phyloP scores from a whole-genome alignment of 2,113 vertebrate genomes.

The Cyrtonyx montezumae region DNA sequence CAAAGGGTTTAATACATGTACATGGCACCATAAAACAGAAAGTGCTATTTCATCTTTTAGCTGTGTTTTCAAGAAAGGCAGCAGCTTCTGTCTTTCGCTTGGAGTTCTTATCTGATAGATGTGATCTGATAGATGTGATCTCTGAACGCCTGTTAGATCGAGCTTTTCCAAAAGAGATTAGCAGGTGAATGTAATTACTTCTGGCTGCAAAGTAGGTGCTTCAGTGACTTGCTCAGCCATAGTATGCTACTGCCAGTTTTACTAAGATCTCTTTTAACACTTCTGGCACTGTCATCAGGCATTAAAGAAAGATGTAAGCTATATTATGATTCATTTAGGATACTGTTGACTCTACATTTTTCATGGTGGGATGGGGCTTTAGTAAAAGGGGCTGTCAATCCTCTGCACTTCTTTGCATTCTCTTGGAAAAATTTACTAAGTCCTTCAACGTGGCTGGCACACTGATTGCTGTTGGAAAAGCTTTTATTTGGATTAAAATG shows the following conservation, averaged over 20 bases:
- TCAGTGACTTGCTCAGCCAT: not conserved
- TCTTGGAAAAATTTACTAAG: not conserved
- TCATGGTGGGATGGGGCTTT: not conserved
- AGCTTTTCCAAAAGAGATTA: slow-evolving; percentile 44
- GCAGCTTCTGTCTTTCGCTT: not conserved
- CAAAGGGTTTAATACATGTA: not conserved
- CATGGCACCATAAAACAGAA: rapidly evolving
- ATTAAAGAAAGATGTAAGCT: slow-evolving; percentile 35
- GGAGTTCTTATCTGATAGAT: slow-evolving; percentile 6
- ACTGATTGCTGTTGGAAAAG: not conserved
- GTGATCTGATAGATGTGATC: slow-evolving; percentile 16
- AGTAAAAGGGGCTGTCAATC: not conserved
- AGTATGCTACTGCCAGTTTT: not conserved
- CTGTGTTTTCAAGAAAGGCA: not conserved
- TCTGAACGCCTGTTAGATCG: not conserved
- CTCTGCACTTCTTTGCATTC: not conserved
- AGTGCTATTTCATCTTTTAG: not conserved
- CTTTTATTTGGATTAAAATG: slow-evolving; percentile 26
- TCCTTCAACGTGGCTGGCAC: not conserved
- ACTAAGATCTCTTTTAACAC: slow-evolving; percentile 13
- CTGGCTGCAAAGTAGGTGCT: slow-evolving; percentile 39
- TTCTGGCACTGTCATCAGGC: slow-evolving; percentile 3
- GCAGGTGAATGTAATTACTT: slow-evolving; percentile 3
- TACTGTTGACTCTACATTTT: not conserved
- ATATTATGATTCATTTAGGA: slow-evolving; percentile 24